A percentile compares a stretch with the other conserved stretches of the same genome.
Evolutionary conservation across 2,113 vertebrate genomes (phyloP).

Genomic region (Pelvicachromis taeniatus): DNA sequence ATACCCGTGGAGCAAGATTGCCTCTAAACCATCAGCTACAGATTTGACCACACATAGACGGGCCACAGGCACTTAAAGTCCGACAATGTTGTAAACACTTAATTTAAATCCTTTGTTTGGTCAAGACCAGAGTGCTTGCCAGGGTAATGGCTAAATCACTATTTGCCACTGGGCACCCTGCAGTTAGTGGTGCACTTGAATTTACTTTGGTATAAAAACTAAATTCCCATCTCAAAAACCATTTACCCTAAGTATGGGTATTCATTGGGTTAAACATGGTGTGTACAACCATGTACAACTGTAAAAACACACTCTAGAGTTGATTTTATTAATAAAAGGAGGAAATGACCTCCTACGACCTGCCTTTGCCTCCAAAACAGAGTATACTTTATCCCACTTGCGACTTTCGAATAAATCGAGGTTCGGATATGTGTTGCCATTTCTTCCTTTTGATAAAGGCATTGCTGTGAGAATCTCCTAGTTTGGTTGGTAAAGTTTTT

Average conservation of each 20-base stretch:
- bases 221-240: constrained; percentile 2
- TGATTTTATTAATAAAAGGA: not conserved
- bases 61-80: not conserved
- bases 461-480: constrained; percentile 34
- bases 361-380: not conserved
- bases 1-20: not conserved
- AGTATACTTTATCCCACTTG: not conserved
- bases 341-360: not conserved
- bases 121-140: constrained; percentile 26
- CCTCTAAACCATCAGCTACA: not conserved
- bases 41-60: constrained; percentile 10
- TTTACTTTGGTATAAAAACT: constrained; percentile 27
- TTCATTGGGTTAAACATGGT: not conserved
- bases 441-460: constrained; percentile 26
- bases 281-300: not conserved
- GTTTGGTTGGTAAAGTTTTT: constrained; percentile 40
- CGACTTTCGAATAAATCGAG: not conserved
- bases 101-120: constrained; percentile 40
- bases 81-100: constrained; percentile 38
- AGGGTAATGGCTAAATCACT: constrained; percentile 48
- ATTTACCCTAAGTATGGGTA: constrained; percentile 17
- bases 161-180: constrained; percentile 39
- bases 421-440: not conserved
- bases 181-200: constrained; percentile 52
- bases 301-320: not conserved